phyloP scores from a whole-genome alignment of 2,797 vertebrate genomes.

The Otolemur crassicaudatus region DNA sequence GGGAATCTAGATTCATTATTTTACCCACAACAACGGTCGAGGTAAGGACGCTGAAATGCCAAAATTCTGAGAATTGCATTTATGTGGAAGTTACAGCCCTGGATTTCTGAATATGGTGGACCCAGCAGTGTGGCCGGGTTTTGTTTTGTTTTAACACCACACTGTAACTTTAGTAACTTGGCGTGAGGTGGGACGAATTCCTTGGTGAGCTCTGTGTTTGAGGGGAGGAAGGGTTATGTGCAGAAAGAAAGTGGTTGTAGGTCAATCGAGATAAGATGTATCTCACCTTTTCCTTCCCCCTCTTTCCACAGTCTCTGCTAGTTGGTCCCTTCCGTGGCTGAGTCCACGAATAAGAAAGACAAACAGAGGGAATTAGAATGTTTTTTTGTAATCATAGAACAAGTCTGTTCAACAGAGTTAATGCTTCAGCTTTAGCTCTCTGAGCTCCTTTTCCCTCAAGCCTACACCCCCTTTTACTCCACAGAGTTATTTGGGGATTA shows the following conservation, averaged over 20 bases:
- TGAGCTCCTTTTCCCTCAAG: not conserved
- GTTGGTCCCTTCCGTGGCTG: not conserved
- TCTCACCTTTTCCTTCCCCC: not conserved
- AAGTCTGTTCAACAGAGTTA: not conserved
- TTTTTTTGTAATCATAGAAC: not conserved
- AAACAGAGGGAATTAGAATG: not conserved
- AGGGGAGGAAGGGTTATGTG: not conserved
- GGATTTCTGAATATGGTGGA: not conserved
- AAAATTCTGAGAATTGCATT: not conserved
- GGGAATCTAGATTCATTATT: not conserved
- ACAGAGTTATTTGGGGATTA: not conserved
- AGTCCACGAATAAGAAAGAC: not conserved
- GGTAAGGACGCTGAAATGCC: not conserved
- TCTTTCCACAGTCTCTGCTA: not conserved
- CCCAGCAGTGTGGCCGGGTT: not conserved
- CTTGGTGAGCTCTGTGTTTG: not conserved
- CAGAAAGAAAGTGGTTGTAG: too few species aligned
- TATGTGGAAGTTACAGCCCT: not conserved
- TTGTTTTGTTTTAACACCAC: not conserved
- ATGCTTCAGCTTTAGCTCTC: not conserved
- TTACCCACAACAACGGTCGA: not conserved
- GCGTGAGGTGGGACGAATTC: not conserved
- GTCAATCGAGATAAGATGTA: not conserved
- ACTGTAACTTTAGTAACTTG: not conserved
- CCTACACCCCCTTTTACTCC: not conserved